Percentiles rank a stretch among this genome's conserved stretches.
Evolutionary conservation across 2,888 invertebrate genomes (phyloP).

Genomic region (Melikaiella ostensackeni): DNA sequence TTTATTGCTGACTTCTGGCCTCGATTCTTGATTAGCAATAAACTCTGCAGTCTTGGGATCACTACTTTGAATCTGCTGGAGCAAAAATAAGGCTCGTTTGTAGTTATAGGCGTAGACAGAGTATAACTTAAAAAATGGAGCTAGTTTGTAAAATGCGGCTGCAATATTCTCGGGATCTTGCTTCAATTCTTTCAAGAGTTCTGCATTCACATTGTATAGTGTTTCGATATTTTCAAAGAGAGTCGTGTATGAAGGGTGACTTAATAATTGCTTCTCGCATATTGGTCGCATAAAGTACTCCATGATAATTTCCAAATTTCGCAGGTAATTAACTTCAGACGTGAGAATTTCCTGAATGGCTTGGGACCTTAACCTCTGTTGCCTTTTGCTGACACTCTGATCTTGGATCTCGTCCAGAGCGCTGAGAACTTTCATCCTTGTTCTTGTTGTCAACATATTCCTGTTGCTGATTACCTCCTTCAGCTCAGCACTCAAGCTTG

Average conservation of each 20-base stretch:
- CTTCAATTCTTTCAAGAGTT: slow-evolving; percentile 81
- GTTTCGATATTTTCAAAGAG: slow-evolving; percentile 83
- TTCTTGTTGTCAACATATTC: slow-evolving; percentile 82
- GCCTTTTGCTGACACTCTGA: slow-evolving; percentile 66
- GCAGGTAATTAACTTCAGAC: slow-evolving; percentile 84
- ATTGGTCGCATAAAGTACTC: slow-evolving; percentile 82
- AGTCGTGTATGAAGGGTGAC: slow-evolving; percentile 78
- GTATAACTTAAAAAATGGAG: slow-evolving; percentile 88
- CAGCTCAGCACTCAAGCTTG: slow-evolving; percentile 80
- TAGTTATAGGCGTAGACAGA: slow-evolving; percentile 88
- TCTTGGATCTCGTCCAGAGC: slow-evolving; percentile 79
- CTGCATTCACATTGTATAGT: slow-evolving; percentile 82
- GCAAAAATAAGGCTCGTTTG: slow-evolving; percentile 80
- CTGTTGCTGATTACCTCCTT: slow-evolving; percentile 81
- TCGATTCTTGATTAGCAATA: slow-evolving; percentile 82
- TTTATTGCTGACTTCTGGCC: slow-evolving; percentile 85
- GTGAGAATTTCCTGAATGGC: slow-evolving; percentile 84
- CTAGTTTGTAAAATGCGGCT: slow-evolving; percentile 83
- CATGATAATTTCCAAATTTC: slow-evolving; percentile 83
- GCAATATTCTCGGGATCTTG: slow-evolving; percentile 81
- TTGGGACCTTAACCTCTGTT: slow-evolving; percentile 76
- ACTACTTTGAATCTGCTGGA: slow-evolving; percentile 80
- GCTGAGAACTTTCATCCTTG: slow-evolving; percentile 81
- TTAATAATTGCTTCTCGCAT: slow-evolving; percentile 78
- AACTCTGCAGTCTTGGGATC: slow-evolving; percentile 80